Conservation (phyloP, 2,888 invertebrate genomes). For the Odontocerum albicorne region DNA sequence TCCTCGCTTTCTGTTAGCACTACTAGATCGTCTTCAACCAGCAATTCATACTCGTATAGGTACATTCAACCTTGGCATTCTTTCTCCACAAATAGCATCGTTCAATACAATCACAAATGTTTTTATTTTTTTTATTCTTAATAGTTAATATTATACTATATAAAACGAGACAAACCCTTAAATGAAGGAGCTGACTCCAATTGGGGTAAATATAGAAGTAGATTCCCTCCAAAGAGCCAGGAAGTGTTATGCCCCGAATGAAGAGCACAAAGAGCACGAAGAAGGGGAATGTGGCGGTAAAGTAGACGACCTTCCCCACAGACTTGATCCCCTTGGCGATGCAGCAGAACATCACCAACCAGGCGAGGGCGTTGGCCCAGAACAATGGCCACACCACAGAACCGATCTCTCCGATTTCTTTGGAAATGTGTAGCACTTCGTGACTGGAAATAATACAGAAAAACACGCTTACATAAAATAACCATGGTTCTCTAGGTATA, state of each 20-base stretch:
- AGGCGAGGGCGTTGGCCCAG: conserved; percentile 71
- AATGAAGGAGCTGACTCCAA: conserved; percentile 73
- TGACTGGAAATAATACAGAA: too few relatives aligned
- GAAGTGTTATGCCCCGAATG: conserved; percentile 76
- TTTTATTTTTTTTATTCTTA: too few relatives aligned
- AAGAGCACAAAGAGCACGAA: conserved; percentile 71
- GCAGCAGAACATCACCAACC: conserved; percentile 82
- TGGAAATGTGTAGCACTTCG: conserved; percentile 75
- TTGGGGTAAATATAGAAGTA: conserved; percentile 77
- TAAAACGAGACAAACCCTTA: conserved; percentile 60
- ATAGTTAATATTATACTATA: too few relatives aligned
- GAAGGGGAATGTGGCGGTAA: conserved; percentile 85
- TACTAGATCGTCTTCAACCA: too few relatives aligned
- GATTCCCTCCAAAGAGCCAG: conserved; percentile 77
- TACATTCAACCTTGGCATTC: too few relatives aligned
- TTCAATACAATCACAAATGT: too few relatives aligned
- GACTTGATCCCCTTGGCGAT: conserved; percentile 86
- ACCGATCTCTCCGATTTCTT: conserved; percentile 73
- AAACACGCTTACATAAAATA: too few relatives aligned
- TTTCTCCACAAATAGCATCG: too few relatives aligned
- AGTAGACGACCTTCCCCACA: conserved; percentile 87
- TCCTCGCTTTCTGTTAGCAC: too few relatives aligned
- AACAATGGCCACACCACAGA: conserved; percentile 81
- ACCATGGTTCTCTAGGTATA: too few relatives aligned
- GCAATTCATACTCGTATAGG: too few relatives aligned